Evolutionary conservation across 2,888 invertebrate genomes (phyloP), one percentile per base, ranked within the genome.

Genomic region (Dione juno): DNA sequence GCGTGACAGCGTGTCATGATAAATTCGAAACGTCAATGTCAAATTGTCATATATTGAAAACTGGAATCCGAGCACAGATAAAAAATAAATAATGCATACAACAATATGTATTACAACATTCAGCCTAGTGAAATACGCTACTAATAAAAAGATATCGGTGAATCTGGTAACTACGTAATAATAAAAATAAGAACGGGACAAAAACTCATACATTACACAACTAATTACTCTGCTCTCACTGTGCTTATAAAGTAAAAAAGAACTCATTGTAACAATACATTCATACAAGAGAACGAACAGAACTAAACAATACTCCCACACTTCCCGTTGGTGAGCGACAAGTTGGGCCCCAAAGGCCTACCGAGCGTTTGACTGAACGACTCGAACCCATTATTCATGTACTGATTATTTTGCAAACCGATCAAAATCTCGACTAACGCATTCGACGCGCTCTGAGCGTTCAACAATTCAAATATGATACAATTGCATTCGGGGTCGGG

Each of bases 401-500:
- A 93, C 59, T 93, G 93, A 74, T 90, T 93, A 73, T 90, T 93
- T 70, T 93, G 93, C 1, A 93, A 76, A 0, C 91, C 90, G 28
- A 93, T 89, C 0, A 93, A 80, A 0, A 93, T 80, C 8, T 93
- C 93, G 0, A 93, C 92, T 0, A 93, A 75, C 0, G 93, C 92
- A 76, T 93, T 93, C 13, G 89, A 85, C 0, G 93, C 89, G 72
- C 87, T 87, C 57, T 92, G 91, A 0, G 92, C 90, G 82, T 89
- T 92, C 0, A 93, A 78, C 0, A 93, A 73, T 70, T 93, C 92
- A 76, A 90, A 90, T 10, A 93, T 86, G 11, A 93, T 86, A 76
- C 93, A 93, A 74, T 93, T 92, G 81, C 93, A 93, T 54, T 93
- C 92, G 0, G 91, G 89, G 50, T 92, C 92, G 0, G 90, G 87